Evolutionary conservation across 2,113 vertebrate genomes (phyloP), one percentile per base, ranked within the genome.

Genomic region (Acanthochromis polyacanthus): DNA sequence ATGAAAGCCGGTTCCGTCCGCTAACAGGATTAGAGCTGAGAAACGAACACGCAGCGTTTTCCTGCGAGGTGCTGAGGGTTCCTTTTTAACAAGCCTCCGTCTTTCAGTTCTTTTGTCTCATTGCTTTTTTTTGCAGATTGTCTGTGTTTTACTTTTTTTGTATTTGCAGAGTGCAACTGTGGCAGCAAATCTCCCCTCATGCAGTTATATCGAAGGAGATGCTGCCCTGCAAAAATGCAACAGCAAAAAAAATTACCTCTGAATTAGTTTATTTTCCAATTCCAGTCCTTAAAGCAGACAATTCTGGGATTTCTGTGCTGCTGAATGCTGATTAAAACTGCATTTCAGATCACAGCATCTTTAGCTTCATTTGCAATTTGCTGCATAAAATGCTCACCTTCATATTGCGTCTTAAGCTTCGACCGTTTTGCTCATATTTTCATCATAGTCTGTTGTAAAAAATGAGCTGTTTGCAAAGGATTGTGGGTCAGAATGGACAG

Each of bases 1-100:
- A 81, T 78, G 46, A 78, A 81, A 81, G 57, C 40, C 10, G 0
- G 66, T 75, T 75, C 36, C 17, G 14, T 52, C 46, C 8, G 55
- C 74, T 81, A 83, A 89, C 78, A 4, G 63, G 80, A 85, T 90
- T 85, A 87, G 3, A 51, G 68, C 59, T 56, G 32, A 73, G 63
- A 68, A 81, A 79, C 43, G 45, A 76, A 56, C 58, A 53, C 1
- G 38, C 74, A 40, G 82, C 80, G 22, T 74, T 83, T 85, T 72
- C n/a, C 73, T 66, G 22, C 57, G 5, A 78, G 43, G 63, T 43
- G 11, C 10, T 0, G 11, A 48, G 17, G 60, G 46, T 46, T 71
- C 7, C 0, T 15, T 80, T 71, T 73, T 15, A 82, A 60, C 64
- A 57, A 51, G 32, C 22, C 55, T 20, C 28, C 9, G 2, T 64